Conservation (phyloP, 1,140 invertebrate genomes). For the Whitmania pigra region DNA sequence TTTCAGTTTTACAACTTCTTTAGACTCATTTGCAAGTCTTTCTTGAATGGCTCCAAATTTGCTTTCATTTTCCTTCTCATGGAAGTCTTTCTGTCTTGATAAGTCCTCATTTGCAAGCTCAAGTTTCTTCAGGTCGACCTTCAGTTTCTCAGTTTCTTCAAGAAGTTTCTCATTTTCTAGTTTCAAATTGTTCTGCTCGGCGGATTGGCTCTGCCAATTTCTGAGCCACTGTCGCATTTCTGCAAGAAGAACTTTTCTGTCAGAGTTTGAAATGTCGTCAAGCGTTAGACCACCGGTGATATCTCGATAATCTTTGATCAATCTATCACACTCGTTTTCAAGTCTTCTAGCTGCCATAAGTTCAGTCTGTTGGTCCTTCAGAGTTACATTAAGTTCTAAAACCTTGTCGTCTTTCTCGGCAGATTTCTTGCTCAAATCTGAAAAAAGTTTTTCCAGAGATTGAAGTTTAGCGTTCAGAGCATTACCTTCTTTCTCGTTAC, state of each 20-base stretch:
- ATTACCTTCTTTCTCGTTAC: background rate
- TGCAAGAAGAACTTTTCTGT: background rate
- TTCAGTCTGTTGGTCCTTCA: constrained; percentile 5
- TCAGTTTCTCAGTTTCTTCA: background rate
- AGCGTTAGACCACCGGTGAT: no score
- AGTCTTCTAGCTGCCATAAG: background rate
- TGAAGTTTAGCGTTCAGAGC: background rate
- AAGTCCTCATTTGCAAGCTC: background rate
- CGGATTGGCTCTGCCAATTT: background rate
- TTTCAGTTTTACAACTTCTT: constrained; percentile 10
- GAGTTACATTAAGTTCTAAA: constrained; percentile 5
- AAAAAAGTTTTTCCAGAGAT: background rate
- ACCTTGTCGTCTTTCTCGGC: background rate
- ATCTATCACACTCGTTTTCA: constrained; percentile 6
- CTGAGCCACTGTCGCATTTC: constrained; percentile 5
- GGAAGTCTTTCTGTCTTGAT: background rate
- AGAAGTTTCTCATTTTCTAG: background rate
- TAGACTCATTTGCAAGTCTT: background rate
- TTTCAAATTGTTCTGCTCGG: background rate
- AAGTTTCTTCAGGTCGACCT: background rate
- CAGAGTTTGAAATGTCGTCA: background rate
- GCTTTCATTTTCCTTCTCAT: background rate
- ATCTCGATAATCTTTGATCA: background rate
- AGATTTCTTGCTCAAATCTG: constrained; percentile 8
- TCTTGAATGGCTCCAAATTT: background rate